Evolutionary conservation across 2,888 invertebrate genomes (phyloP).

Genomic region (Melinaea marsaeus): DNA sequence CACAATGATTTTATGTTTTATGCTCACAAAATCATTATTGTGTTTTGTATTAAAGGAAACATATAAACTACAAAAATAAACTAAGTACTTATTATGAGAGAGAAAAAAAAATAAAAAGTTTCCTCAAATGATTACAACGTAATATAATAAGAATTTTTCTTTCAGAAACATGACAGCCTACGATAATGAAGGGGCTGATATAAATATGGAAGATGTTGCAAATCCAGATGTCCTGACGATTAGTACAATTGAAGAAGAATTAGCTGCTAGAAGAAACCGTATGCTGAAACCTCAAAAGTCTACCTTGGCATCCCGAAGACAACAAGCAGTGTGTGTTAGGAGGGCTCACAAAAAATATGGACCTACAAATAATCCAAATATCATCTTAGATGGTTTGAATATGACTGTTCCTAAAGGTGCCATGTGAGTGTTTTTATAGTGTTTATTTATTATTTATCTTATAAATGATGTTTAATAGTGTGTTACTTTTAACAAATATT

Average conservation of each 20-base stretch:
- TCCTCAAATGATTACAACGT: neutral
- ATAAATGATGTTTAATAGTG: neutral
- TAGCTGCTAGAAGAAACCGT: constrained; percentile 50
- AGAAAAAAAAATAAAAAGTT: no score
- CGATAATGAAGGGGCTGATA: constrained; percentile 71
- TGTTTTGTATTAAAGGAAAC: no score
- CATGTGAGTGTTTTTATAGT: constrained; percentile 80
- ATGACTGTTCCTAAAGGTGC: constrained; percentile 95
- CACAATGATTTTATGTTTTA: no score
- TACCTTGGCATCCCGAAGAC: constrained; percentile 83
- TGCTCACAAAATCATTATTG: no score
- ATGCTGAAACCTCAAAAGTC: constrained; percentile 81
- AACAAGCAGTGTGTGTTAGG: constrained; percentile 91
- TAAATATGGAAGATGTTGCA: constrained; percentile 69
- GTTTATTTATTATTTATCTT: constrained; percentile 7
- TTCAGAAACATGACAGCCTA: constrained; percentile 68
- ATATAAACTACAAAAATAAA: no score
- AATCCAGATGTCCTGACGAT: constrained; percentile 45
- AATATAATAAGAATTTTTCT: constrained; percentile 20
- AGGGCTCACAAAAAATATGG: constrained; percentile 92
- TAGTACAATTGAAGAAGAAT: constrained; percentile 56
- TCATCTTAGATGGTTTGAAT: constrained; percentile 91
- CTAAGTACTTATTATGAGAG: no score
- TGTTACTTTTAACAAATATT: no score
- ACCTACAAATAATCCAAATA: constrained; percentile 84